phyloP scores from a whole-genome alignment of 2,888 invertebrate genomes.

The Drosophila affinis region DNA sequence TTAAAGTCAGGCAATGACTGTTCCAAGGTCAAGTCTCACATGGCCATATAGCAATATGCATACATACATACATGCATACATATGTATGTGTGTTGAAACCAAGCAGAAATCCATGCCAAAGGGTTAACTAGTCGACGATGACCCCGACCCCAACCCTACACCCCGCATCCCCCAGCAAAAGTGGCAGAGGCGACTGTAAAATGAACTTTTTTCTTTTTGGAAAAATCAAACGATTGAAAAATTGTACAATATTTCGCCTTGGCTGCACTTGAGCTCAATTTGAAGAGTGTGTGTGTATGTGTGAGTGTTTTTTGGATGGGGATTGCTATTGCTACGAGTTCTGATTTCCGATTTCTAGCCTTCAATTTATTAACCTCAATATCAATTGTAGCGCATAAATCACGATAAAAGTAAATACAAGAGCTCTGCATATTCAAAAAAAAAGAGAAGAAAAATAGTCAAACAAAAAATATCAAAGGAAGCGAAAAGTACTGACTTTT shows the following conservation, averaged over 20 bases:
- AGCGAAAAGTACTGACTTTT: not conserved
- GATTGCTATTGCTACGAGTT: slow-evolving; percentile 13
- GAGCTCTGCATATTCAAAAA: slow-evolving; percentile 60
- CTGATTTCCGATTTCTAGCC: slow-evolving; percentile 48
- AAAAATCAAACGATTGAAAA: slow-evolving; percentile 18
- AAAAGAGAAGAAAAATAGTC: slow-evolving; percentile 5
- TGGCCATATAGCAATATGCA: slow-evolving; percentile 5
- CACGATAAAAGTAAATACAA: slow-evolving; percentile 78
- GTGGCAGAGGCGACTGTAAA: slow-evolving; percentile 14
- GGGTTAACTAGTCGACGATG: slow-evolving; percentile 70
- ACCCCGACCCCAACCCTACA: slow-evolving; percentile 39
- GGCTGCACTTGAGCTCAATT: slow-evolving; percentile 75
- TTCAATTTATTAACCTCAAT: slow-evolving; percentile 78
- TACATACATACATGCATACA: too few relatives aligned
- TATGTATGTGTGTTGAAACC: too few relatives aligned
- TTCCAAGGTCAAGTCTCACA: slow-evolving; percentile 50
- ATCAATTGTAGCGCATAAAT: slow-evolving; percentile 77
- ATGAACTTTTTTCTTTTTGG: slow-evolving; percentile 19
- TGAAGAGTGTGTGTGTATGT: slow-evolving; percentile 26
- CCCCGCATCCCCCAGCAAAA: slow-evolving; percentile 35
- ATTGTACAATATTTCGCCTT: slow-evolving; percentile 51
- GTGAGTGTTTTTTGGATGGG: slow-evolving; percentile 16
- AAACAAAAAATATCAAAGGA: slow-evolving; percentile 21
- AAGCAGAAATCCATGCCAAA: slow-evolving; percentile 53
- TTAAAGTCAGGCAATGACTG: slow-evolving; percentile 34